A percentile compares a stretch with the other conserved stretches of the same genome.
phyloP scores from a whole-genome alignment of 2,888 invertebrate species.

The Tinea semifulvella region DNA sequence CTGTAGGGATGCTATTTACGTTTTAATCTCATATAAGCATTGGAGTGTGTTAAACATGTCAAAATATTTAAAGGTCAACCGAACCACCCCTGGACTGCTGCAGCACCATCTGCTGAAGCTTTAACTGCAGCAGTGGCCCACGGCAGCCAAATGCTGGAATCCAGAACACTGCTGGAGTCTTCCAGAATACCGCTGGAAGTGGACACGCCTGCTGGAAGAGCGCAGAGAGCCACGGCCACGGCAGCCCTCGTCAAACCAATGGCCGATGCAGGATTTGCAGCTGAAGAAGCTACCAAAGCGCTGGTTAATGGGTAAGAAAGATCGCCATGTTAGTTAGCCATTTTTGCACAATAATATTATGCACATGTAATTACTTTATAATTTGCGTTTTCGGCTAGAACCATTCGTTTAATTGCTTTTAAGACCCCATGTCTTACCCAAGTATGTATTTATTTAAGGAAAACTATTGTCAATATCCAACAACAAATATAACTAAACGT shows the following conservation, averaged over 20 bases:
- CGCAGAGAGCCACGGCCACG: constrained; percentile 76
- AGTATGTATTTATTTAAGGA: no score
- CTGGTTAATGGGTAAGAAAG: constrained; percentile 60
- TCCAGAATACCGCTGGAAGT: constrained; percentile 44
- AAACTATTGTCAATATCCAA: no score
- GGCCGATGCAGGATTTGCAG: constrained; percentile 72
- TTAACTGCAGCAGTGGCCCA: constrained; percentile 57
- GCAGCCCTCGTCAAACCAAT: constrained; percentile 67
- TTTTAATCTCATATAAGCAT: no score
- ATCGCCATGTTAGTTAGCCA: no score
- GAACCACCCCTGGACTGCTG: constrained; percentile 30
- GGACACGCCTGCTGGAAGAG: constrained; percentile 72
- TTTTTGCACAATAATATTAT: no score
- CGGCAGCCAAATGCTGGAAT: constrained; percentile 66
- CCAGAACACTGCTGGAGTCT: constrained; percentile 65
- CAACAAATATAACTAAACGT: no score
- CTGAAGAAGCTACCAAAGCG: constrained; percentile 72
- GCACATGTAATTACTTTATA: no score
- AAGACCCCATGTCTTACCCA: no score
- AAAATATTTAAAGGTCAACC: constrained; percentile 30
- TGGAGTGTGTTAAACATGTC: no score
- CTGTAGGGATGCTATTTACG: no score
- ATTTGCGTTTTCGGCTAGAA: no score
- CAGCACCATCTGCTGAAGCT: constrained; percentile 36
- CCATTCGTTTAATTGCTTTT: no score